Evolutionary conservation across 2,888 invertebrate species (phyloP).

Genomic region (Macrophya annulata): DNA sequence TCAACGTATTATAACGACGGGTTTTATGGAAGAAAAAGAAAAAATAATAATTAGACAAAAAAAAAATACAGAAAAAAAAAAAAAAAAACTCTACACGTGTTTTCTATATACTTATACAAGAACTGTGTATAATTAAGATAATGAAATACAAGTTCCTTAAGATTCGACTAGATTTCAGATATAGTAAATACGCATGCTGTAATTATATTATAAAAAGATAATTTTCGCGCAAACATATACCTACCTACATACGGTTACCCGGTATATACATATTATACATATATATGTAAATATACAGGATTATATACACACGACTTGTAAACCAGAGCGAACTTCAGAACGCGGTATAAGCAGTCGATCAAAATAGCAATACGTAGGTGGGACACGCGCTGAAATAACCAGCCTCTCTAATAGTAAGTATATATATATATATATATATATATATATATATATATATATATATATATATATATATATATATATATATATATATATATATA

Average conservation of each 20-base stretch:
- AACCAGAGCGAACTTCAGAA: neutral
- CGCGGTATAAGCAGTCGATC: neutral
- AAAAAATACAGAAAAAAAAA: neutral
- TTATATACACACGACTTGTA: too few relatives aligned
- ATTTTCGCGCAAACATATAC: too few relatives aligned
- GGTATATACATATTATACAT: too few relatives aligned
- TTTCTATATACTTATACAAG: neutral
- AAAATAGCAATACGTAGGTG: neutral
- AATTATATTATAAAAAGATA: neutral
- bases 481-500: neutral
- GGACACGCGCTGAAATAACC: neutral
- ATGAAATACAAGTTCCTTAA: conserved; percentile 9
- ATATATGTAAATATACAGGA: too few relatives aligned
- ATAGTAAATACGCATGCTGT: neutral
- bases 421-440: neutral
- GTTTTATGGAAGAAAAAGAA: neutral
- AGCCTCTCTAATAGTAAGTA: neutral
- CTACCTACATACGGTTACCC: too few relatives aligned
- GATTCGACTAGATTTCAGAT: conserved; percentile 10
- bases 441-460: neutral
- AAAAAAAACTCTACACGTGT: conserved; percentile 13
- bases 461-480: neutral
- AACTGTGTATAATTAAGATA: conserved; percentile 9
- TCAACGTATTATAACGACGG: neutral
- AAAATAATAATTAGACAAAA: neutral